Conservation (phyloP, 1,140 invertebrate genomes). For the Neotoxoptera formosana region DNA sequence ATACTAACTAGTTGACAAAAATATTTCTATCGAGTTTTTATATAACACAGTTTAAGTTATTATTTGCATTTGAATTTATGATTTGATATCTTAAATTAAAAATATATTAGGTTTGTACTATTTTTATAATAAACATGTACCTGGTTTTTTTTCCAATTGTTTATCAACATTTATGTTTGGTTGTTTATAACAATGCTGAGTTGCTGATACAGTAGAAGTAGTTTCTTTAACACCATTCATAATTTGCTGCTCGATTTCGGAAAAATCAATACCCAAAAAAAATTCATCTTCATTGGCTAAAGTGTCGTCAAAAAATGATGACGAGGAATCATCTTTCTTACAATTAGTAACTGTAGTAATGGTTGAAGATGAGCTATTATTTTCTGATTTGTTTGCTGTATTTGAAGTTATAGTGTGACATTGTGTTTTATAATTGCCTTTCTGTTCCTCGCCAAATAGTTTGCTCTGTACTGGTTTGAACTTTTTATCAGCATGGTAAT, state of each 20-base stretch:
- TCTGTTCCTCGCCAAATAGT: background rate
- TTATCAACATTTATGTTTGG: background rate
- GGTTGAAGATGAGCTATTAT: background rate
- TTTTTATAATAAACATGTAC: background rate
- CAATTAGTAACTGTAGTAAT: background rate
- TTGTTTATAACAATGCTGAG: background rate
- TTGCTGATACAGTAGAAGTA: background rate
- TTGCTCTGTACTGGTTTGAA: background rate
- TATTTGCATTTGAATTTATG: background rate
- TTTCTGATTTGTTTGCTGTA: background rate
- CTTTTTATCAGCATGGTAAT: background rate
- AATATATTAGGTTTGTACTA: background rate
- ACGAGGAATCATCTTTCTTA: background rate
- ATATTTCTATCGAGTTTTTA: background rate
- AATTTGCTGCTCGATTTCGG: slow-evolving; percentile 30
- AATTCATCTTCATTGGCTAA: slow-evolving; percentile 8
- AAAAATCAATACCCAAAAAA: slow-evolving; percentile 23
- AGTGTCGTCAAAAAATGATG: background rate
- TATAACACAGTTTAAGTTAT: background rate
- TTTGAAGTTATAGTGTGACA: background rate
- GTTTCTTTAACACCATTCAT: background rate
- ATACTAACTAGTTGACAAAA: background rate
- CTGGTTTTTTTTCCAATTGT: background rate
- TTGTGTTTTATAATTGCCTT: background rate
- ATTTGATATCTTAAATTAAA: background rate